phyloP scores from a whole-genome alignment of 1,140 invertebrate species.

The Caenorhabditis briggsae region DNA sequence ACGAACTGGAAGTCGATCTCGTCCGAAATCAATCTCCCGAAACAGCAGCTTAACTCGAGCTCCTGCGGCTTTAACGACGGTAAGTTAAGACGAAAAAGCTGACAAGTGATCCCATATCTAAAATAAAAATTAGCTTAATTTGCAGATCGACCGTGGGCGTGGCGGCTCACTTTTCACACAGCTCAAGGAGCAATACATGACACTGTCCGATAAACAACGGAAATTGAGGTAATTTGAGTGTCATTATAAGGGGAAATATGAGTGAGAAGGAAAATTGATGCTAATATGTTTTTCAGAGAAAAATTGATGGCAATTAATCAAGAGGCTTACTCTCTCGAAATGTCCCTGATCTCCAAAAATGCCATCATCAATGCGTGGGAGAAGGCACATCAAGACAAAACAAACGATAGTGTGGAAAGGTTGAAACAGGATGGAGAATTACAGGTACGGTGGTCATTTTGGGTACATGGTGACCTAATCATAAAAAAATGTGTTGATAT shows the following conservation, averaged over 20 bases:
- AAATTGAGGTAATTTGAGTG: constrained; percentile 69
- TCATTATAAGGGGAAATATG: neutral
- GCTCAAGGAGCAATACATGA: constrained; percentile 75
- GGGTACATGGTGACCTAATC: neutral
- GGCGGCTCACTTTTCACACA: constrained; percentile 72
- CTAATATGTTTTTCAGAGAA: constrained; percentile 66
- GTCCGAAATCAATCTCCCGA: constrained; percentile 36
- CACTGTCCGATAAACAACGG: constrained; percentile 72
- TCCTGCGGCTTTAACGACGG: neutral
- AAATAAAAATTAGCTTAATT: neutral
- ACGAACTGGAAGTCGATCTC: constrained; percentile 38
- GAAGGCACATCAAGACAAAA: constrained; percentile 70
- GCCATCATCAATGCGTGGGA: constrained; percentile 76
- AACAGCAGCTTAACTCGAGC: neutral
- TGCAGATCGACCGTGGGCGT: constrained; percentile 56
- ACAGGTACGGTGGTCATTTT: constrained; percentile 58
- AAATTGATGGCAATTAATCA: constrained; percentile 73
- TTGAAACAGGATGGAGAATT: constrained; percentile 69
- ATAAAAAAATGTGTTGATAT: constrained; percentile 7
- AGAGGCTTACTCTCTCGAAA: constrained; percentile 75
- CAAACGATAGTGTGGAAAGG: constrained; percentile 70
- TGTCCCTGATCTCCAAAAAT: constrained; percentile 70
- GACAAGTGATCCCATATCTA: neutral
- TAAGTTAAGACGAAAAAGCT: neutral
- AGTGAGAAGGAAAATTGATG: constrained; percentile 5